Evolutionary conservation across 2,888 invertebrate genomes (phyloP).

Genomic region (Eristalis intricaria): DNA sequence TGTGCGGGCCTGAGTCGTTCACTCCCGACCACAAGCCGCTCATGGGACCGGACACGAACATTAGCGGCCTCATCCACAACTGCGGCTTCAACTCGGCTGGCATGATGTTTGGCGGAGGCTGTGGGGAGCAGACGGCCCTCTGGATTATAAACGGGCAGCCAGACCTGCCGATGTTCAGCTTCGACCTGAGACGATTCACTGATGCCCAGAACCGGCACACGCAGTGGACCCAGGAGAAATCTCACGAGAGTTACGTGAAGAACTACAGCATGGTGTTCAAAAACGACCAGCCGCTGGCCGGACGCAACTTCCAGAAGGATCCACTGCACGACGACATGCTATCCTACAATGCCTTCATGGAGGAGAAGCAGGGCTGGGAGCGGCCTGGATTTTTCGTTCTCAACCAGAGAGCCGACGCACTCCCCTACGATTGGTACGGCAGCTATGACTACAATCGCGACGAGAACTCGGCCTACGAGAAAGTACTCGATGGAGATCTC

Average conservation of each 20-base stretch:
- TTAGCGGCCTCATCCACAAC: constrained; percentile 89
- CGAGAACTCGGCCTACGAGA: constrained; percentile 86
- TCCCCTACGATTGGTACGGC: constrained; percentile 94
- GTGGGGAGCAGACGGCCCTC: constrained; percentile 90
- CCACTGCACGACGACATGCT: constrained; percentile 86
- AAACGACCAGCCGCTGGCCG: constrained; percentile 91
- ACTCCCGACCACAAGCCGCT: constrained; percentile 95
- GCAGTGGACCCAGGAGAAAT: constrained; percentile 90
- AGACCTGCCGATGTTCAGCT: constrained; percentile 91
- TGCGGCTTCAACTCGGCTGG: constrained; percentile 96
- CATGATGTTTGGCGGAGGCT: constrained; percentile 95
- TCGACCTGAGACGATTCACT: constrained; percentile 92
- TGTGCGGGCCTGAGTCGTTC: constrained; percentile 95
- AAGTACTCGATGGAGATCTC: constrained; percentile 88
- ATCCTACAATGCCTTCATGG: constrained; percentile 92
- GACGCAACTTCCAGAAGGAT: constrained; percentile 87
- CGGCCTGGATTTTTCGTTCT: constrained; percentile 90
- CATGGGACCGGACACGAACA: constrained; percentile 88
- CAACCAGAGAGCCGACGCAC: constrained; percentile 76
- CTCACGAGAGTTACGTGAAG: constrained; percentile 94
- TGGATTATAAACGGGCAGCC: constrained; percentile 94
- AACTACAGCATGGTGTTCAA: constrained; percentile 93
- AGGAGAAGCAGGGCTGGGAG: constrained; percentile 92
- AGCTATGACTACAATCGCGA: constrained; percentile 87
- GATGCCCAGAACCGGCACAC: constrained; percentile 86